A percentile compares a stretch with the other conserved stretches of the same genome.
These are phyloP conservation scores for Patella pellucida DNA, from an alignment of 2,888 invertebrate species.

Conservation along the genomic window DNA sequence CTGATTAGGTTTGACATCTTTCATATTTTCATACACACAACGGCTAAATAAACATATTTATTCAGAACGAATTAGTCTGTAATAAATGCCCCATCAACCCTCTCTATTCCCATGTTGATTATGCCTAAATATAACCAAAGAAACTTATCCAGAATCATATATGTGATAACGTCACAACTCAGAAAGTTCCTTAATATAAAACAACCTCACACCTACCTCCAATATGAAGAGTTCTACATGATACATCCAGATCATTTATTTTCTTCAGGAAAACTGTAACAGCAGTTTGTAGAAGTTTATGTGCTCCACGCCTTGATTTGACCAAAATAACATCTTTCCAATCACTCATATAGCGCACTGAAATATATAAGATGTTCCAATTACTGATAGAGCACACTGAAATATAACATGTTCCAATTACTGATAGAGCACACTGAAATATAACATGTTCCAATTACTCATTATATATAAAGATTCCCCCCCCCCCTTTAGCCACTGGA, in stretches of 20 bases:
- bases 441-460: too few relatives aligned
- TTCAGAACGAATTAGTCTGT: too few relatives aligned
- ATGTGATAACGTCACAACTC: neutral
- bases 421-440: too few relatives aligned
- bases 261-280: neutral
- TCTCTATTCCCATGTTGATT: too few relatives aligned
- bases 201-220: neutral
- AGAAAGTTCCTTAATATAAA: neutral
- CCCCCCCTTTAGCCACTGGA: too few relatives aligned
- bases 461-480: too few relatives aligned
- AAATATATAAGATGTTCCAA: neutral
- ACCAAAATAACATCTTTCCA: neutral
- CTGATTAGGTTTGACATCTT: too few relatives aligned
- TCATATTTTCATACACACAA: too few relatives aligned
- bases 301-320: neutral
- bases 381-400: neutral
- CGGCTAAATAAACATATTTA: too few relatives aligned
- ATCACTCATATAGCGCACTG: neutral
- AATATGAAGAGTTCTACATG: conserved; percentile 6
- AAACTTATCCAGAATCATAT: neutral
- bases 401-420: neutral
- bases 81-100: too few relatives aligned
- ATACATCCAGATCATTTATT: neutral
- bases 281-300: conserved; percentile 6
- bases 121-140: too few relatives aligned